phyloP scores from a whole-genome alignment of 2,113 vertebrate species.

The Syngnathoides biaculeatus region DNA sequence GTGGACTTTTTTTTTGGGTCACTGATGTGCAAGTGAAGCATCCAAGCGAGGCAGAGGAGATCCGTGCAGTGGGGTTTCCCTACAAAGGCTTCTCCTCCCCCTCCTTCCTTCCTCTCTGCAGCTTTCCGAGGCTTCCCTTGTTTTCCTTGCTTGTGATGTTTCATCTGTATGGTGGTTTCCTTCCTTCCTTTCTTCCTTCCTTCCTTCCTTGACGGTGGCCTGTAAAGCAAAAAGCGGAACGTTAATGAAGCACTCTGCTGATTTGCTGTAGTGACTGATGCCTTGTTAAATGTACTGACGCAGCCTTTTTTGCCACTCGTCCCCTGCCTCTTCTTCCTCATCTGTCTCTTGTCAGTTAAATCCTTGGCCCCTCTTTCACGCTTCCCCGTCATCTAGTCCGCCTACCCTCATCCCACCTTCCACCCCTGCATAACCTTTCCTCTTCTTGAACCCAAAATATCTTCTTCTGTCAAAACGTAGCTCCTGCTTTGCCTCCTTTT shows the following conservation, averaged over 20 bases:
- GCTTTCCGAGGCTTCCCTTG: neutral
- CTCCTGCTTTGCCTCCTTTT: neutral
- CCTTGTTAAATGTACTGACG: neutral
- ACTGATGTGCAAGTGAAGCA: neutral
- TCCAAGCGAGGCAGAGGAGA: neutral
- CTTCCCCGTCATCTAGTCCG: neutral
- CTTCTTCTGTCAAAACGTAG: neutral
- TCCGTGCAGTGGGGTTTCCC: constrained; percentile 1
- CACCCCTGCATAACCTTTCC: neutral
- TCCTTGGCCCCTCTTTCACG: neutral
- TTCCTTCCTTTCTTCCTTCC: neutral
- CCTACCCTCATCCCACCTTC: neutral
- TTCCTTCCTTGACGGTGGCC: neutral
- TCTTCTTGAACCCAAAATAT: neutral
- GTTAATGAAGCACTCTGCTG: neutral
- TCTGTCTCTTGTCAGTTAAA: neutral
- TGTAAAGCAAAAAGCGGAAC: neutral
- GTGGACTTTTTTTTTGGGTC: neutral
- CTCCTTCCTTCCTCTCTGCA: neutral
- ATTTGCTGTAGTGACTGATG: constrained; percentile 1
- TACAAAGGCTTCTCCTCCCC: neutral
- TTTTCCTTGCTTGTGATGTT: neutral
- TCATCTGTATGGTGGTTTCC: neutral
- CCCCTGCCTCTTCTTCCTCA: neutral
- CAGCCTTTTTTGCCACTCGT: constrained; percentile 2